Conservation (phyloP, 2,113 vertebrate species). For the Halichoeres trimaculatus region DNA sequence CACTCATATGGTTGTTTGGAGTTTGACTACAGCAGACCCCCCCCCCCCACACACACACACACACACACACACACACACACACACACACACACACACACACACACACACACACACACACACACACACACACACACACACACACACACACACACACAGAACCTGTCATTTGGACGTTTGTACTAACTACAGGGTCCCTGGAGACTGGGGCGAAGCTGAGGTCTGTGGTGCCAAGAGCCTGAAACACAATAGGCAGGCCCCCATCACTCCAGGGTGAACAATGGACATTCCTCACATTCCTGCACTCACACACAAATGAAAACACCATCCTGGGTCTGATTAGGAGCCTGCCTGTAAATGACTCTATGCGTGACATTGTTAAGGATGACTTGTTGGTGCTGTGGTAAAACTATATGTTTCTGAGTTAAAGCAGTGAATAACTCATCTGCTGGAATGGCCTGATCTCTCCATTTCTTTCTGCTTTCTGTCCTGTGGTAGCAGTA, state of each 20-base stretch:
- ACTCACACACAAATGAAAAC: slow-evolving; percentile 32
- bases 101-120: slow-evolving; percentile 25
- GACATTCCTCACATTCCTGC: slow-evolving; percentile 75
- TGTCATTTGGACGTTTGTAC: slow-evolving; percentile 59
- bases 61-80: slow-evolving; percentile 29
- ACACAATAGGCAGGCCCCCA: slow-evolving; percentile 74
- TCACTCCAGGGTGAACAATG: slow-evolving; percentile 69
- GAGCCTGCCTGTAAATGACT: slow-evolving; percentile 32
- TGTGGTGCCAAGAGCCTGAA: slow-evolving; percentile 71
- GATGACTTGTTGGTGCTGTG: slow-evolving; percentile 10
- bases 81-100: slow-evolving; percentile 36
- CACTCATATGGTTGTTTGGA: slow-evolving; percentile 36
- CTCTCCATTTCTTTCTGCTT: too few species aligned
- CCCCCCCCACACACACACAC: slow-evolving; percentile 29
- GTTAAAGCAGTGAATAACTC: background rate
- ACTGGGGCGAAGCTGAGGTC: slow-evolving; percentile 50
- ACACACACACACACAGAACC: slow-evolving; percentile 41
- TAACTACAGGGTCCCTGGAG: slow-evolving; percentile 60
- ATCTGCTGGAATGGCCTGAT: too few species aligned
- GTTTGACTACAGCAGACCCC: slow-evolving; percentile 45
- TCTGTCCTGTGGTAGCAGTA: too few species aligned
- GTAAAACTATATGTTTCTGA: slow-evolving; percentile 16
- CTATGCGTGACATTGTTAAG: background rate
- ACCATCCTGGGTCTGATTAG: slow-evolving; percentile 36
- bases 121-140: slow-evolving; percentile 30